Conservation (phyloP, 2,888 invertebrate species). For the Dicyrtomina minuta region DNA sequence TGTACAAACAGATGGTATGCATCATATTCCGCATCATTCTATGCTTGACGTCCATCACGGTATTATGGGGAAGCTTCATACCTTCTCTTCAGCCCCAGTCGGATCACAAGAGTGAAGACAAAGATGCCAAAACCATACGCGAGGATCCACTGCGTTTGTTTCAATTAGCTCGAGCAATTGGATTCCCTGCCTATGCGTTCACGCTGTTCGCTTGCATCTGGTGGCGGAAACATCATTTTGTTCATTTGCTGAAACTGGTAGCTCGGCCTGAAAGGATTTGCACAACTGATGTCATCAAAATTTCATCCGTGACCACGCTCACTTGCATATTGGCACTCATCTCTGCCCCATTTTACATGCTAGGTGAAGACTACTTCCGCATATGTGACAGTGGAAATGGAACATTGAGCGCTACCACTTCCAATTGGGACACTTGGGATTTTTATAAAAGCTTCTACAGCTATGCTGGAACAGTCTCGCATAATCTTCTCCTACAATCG, state of each 20-base stretch:
- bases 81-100: no score
- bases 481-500: slow-evolving; percentile 12
- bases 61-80: slow-evolving; percentile 7
- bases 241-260: slow-evolving; percentile 3
- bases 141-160: neutral
- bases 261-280: neutral
- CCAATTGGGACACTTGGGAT: slow-evolving; percentile 7
- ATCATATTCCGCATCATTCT: neutral
- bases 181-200: slow-evolving; percentile 1
- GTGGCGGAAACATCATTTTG: slow-evolving; percentile 1
- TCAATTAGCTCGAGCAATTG: neutral
- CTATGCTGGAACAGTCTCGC: neutral
- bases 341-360: slow-evolving; percentile 5
- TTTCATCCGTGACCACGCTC: neutral
- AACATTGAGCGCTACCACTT: no score
- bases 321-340: neutral
- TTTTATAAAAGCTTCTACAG: neutral
- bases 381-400: no score
- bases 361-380: slow-evolving; percentile 13
- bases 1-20: neutral
- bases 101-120: neutral
- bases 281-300: neutral
- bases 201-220: neutral
- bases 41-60: neutral
- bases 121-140: no score